These are phyloP conservation scores for Steinernema hermaphroditum DNA, from an alignment of 2,888 invertebrate genomes.

Conservation along the genomic window DNA sequence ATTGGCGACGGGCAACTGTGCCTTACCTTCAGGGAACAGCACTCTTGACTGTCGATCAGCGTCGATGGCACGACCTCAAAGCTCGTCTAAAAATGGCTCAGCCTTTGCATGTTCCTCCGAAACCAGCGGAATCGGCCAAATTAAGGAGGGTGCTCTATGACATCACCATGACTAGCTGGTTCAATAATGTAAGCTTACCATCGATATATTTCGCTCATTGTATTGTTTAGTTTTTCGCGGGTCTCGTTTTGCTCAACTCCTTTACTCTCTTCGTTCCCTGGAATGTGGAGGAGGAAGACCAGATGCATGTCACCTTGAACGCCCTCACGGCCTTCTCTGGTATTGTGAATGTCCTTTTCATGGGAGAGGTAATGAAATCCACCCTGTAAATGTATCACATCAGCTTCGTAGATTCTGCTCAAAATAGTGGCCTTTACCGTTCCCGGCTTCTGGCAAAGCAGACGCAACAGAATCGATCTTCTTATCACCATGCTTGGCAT, in stretches of 20 bases:
- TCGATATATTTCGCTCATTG: not conserved
- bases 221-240: slow-evolving; percentile 76
- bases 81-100: slow-evolving; percentile 98
- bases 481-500: slow-evolving; percentile 87
- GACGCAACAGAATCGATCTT: slow-evolving; percentile 94
- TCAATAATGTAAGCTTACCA: slow-evolving; percentile 73
- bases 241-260: slow-evolving; percentile 90
- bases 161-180: slow-evolving; percentile 91
- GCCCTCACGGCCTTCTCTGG: slow-evolving; percentile 83
- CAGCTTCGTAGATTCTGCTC: slow-evolving; percentile 77
- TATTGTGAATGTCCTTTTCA: slow-evolving; percentile 86
- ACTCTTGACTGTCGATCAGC: slow-evolving; percentile 93
- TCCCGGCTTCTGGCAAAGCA: slow-evolving; percentile 97
- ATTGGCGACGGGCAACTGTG: no score
- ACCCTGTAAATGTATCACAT: not conserved
- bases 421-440: slow-evolving; percentile 98
- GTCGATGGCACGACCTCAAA: slow-evolving; percentile 98
- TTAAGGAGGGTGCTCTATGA: slow-evolving; percentile 93
- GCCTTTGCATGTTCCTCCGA: slow-evolving; percentile 91
- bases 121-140: slow-evolving; percentile 75
- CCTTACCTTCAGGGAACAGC: slow-evolving; percentile 79
- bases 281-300: slow-evolving; percentile 73
- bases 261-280: slow-evolving; percentile 74
- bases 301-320: slow-evolving; percentile 74
- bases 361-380: slow-evolving; percentile 75